Evolutionary conservation across 2,797 vertebrate genomes (phyloP), one percentile per base, ranked within the genome.

Genomic region (Dipus sagitta): DNA sequence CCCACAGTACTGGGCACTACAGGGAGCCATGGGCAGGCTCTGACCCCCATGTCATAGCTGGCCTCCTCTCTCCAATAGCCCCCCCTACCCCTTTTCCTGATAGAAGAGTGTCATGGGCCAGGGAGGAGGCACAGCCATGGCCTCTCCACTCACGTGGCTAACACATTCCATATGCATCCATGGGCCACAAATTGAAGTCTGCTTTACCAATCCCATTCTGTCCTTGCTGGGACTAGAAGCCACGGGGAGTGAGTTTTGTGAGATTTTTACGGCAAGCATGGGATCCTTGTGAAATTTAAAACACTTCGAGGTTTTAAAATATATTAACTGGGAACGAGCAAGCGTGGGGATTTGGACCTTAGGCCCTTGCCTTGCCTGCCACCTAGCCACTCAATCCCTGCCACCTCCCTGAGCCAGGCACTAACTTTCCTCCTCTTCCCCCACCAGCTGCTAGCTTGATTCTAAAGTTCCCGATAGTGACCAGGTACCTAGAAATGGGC

Each of bases 131-230:
- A 8, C 68, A 34, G 1, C 58, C 47, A 82, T 95, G 74, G 24
- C 85, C 92, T 81, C 4, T 11, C 94, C 64, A 34, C 52, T 88
- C 76, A 86, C 92, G n/a, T 78, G 90, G 88, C 82, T 67, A 89
- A 76, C 93, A 92, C 91, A 94, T 65, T 90, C 94, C 93, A 52
- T 6, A 85, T 89, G 79, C 64, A 90, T 91, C 92, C 76, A 23
- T 24, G 85, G 75, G n/a, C 60, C 8, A 12, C 52, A 83, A 94
- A 81, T 58, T 26, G 47, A 70, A 88, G 92, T 95, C 92, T 82
- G 93, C 93, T 93, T 93, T 83, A 78, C 84, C 85, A 47, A 72
- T 3, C 14, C 85, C 0, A 0, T 74, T 67, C 26, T 5, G 42
- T 30, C 42, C 32, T 38, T 21, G 71, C 58, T 10, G 8, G 83